Evolutionary conservation across 2,113 vertebrate species (phyloP), one percentile per base, ranked within the genome.

Genomic region (Prionailurus viverrinus): DNA sequence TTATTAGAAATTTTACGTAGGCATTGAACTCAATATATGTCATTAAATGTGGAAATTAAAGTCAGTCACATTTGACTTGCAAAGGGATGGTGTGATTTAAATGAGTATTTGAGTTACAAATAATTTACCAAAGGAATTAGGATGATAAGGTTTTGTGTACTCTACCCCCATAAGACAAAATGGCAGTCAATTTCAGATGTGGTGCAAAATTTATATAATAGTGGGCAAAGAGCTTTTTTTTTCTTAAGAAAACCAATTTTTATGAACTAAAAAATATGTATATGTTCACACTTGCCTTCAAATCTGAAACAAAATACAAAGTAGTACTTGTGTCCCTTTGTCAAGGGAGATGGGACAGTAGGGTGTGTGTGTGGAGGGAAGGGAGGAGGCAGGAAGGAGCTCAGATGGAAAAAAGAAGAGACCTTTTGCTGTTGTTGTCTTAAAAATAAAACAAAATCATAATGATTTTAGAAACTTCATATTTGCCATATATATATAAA

Each of bases 381-480:
- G 0, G 7, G 1, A 3, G 18, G 0, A 1, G 3, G 11, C 11
- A 48, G 15, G 3, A 19, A 12, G 5, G 2, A 11, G 0, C 13
- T 51, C 0, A 55, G 19, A 85, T 3, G 7, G 4, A 0, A 23
- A 41, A 63, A 86, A 87, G 8, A 55, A 51, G 8, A 41, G 15
- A 6, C 0, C 6, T 69, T 94, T 88, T 7, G 41, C 14, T 39
- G 13, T 78, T 66, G 7, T 7, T 83, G 14, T 58, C 9, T 83
- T 96, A 87, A 71, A 11, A 93, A 41, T n/a, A 71, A 31, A 93
- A 41, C 23, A 78, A 33, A 91, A 84, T 45, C 88, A 29, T 29
- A n/a, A 53, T 94, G 12, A 1, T 45, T 16, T 7, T 36, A n/a
- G 74, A 0, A 1, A 69, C 2, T 36, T 61, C 87, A 15, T 78